Base-by-base conservation (phyloP, 2,113 vertebrate genomes). In the Serilophus lunatus region DNA sequence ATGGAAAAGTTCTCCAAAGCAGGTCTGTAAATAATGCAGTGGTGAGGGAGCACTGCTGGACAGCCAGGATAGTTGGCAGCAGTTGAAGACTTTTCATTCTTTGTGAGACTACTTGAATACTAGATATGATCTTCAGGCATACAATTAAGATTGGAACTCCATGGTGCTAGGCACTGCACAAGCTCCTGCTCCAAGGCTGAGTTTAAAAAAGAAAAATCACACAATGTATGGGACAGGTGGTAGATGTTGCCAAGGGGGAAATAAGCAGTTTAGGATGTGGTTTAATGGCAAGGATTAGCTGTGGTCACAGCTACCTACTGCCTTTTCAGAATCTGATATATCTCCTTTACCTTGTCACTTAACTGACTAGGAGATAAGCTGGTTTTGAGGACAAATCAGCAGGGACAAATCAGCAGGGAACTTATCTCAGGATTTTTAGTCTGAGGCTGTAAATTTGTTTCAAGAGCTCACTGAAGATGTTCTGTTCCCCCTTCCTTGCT, bases 1-100 rank as follows among this genome's bases (percentile, higher is more conserved):
- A 94, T 45, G 69, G 82, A 95, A 91, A 96, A 96, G 94, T 96
- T 96, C 80, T 88, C 80, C 87, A 88, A 89, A 94, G 83, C 86
- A 87, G 24, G 90, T 86, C 87, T 96, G 94, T 65, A 95, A 76
- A 95, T 84, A 26, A 49, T 86, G 80, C 65, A 57, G 61, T 25
- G 54, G 84, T 77, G 72, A 81, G 44, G 57, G 60, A 85, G 56
- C 3, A 2, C 86, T 90, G 13, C 49, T 49, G 51, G 90, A 40
- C 40, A 75, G 40, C 47, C 69, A 68, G 31, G 79, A 33, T 18
- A 38, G 17, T 61, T 86, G 36, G 68, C 38, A 71, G 68, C 44
- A 53, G 36, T 40, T 84, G 76, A 84, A 71, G 31, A 5, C 28
- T 83, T 82, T 83, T 45, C 8, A 14, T 40, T 68, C 87, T 82